Evolutionary conservation across 2,888 invertebrate species (phyloP), one percentile per base, ranked within the genome.

Genomic region (Morpho helenor): DNA sequence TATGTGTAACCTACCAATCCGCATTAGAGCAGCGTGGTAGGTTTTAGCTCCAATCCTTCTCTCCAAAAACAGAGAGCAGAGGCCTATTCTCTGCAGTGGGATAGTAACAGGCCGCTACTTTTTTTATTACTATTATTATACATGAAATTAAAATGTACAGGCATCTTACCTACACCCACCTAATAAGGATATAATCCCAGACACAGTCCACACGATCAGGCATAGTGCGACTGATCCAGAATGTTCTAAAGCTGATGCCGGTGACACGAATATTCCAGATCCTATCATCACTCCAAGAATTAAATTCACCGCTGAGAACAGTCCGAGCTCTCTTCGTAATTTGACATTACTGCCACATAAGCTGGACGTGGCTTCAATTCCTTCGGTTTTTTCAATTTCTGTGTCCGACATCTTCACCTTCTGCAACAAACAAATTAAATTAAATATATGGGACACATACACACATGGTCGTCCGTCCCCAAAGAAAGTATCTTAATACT

Each of bases 251-350:
- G 97, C 96, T 7, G 94, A 94, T 4, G 95, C 93, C 2, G 97
- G 96, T 0, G 96, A 95, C 7, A 97, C 94, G 75, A 97, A 97
- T 63, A 97, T 96, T 55, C 97, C 97, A 7, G 96, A 96, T 48
- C 97, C 97, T 66, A 97, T 97, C 96, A 97, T 97, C 6, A 96
- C 96, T 54, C 96, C 96, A 8, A 96, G 92, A 66, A 97, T 96
- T 66, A 96, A 92, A 74, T 95, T 96, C 41, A 96, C 92, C 7
- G 96, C 97, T 52, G 96, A 95, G 74, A 96, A 93, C 1, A 97
- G 90, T 1, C 96, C 96, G 52, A 97, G 85, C 77, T 95, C 94
- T 67, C 96, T 87, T 79, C 94, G 94, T 65, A 96, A 91, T 68
- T 93, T 92, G 8, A 94, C 91, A n/a, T 81, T 80, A 61, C 82